Evolutionary conservation across 1,140 invertebrate species (phyloP), one percentile per base, ranked within the genome.

Genomic region (Drosophila asahinai): DNA sequence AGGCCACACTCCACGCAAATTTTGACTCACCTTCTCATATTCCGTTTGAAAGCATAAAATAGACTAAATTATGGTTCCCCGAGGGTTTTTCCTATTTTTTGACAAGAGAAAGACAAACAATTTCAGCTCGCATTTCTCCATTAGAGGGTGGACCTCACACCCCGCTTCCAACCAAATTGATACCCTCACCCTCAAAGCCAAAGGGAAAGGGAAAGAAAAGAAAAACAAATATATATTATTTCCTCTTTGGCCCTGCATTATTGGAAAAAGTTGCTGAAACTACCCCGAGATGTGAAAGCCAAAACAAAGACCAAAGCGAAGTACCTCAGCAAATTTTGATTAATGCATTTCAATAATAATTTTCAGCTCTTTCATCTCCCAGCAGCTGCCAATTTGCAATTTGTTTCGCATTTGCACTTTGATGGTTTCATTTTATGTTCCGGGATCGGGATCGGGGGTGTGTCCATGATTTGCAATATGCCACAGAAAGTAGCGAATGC

Each of bases 381-480:
- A n/a, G 7, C 75, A 65, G 59, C 52, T 78, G 64, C 52, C 79
- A 72, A 72, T 79, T 83, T 67, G 61, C 81, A 84, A 87, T 89
- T 87, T 87, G 84, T 80, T 86, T 90, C 86, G 65, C 86, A 87
- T 87, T 87, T 87, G 84, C 86, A 90, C 81, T 87, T 81, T 84
- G 80, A 87, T 87, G 81, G 77, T 72, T 89, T 84, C 84, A 90
- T 90, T 86, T 89, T 77, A 77, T 80, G 67, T 55, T 71, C 40
- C 72, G 43, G 33, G 5, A 7, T 30, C 27, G 27, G 27, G 6
- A 30, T 30, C 27, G 27, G 27, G 27, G 25, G 59, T 64, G 75
- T 66, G 51, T 19, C 51, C 19, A 48, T 63, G 70, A 75, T 54
- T 75, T 75, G 72, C 72, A 75, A 75, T 75, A 63, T 61, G 72